phyloP scores from a whole-genome alignment of 1,140 invertebrate genomes.

The Choristoneura fumiferana region DNA sequence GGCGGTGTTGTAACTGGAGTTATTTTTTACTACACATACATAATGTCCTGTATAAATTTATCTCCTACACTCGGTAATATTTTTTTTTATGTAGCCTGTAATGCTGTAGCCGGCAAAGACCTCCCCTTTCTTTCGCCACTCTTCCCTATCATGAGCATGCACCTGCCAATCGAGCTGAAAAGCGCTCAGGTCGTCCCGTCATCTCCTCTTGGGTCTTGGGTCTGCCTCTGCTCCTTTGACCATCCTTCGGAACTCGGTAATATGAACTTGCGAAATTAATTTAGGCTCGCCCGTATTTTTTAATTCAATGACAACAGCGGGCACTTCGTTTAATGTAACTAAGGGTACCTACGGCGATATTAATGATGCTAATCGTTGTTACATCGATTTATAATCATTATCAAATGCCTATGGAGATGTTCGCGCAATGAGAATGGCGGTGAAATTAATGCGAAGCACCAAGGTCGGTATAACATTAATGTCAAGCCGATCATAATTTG shows the following conservation, averaged over 20 bases:
- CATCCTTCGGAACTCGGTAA: no score
- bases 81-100: no score
- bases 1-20: conserved; percentile 42
- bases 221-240: no score
- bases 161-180: no score
- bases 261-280: conserved; percentile 32
- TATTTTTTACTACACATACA: conserved; percentile 26
- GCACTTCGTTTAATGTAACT: not conserved
- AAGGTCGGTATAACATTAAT: conserved; percentile 39
- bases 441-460: conserved; percentile 26
- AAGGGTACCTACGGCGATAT: no score
- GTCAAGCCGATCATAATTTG: conserved; percentile 46
- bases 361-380: no score
- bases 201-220: no score
- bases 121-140: no score
- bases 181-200: no score
- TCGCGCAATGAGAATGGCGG: conserved; percentile 41
- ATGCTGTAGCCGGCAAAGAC: no score
- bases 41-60: conserved; percentile 54
- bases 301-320: not conserved
- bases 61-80: conserved; percentile 47
- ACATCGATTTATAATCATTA: conserved; percentile 1
- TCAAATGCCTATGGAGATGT: conserved; percentile 9
- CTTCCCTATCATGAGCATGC: no score
- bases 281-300: not conserved